These are phyloP conservation scores for Nebria brevicollis DNA, from an alignment of 2,888 invertebrate species.

Conservation along the genomic window DNA sequence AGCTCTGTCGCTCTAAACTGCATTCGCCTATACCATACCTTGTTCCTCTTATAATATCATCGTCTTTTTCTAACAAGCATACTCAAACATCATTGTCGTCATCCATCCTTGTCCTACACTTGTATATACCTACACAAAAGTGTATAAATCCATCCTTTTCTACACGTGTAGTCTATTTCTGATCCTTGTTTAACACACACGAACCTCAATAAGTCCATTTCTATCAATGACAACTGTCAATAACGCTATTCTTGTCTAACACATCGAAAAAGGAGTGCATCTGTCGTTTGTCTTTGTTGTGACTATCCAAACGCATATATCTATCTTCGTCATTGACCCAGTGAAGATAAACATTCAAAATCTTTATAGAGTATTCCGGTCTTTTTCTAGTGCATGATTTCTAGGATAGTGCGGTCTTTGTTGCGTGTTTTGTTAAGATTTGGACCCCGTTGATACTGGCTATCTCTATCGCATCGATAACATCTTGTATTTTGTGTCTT, in stretches of 20 bases:
- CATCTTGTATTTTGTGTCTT: slow-evolving; percentile 29
- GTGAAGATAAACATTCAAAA: slow-evolving; percentile 35
- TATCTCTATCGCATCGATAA: slow-evolving; percentile 36
- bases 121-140: not conserved
- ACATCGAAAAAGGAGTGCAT: not conserved
- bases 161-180: not conserved
- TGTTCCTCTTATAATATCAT: not conserved
- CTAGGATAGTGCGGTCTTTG: slow-evolving; percentile 4
- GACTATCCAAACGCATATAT: slow-evolving; percentile 22
- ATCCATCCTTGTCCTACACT: not conserved
- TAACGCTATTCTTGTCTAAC: slow-evolving; percentile 8
- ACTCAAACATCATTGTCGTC: not conserved
- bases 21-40: not conserved
- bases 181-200: slow-evolving; percentile 5
- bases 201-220: not conserved
- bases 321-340: slow-evolving; percentile 35
- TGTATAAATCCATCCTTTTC: not conserved
- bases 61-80: not conserved
- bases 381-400: slow-evolving; percentile 10
- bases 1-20: not conserved
- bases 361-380: slow-evolving; percentile 22
- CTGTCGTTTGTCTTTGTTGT: slow-evolving; percentile 23
- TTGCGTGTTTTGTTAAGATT: slow-evolving; percentile 34
- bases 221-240: slow-evolving; percentile 17
- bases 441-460: slow-evolving; percentile 39